Base-by-base conservation (phyloP, 2,797 vertebrate genomes). In the Cynopterus sphinx region DNA sequence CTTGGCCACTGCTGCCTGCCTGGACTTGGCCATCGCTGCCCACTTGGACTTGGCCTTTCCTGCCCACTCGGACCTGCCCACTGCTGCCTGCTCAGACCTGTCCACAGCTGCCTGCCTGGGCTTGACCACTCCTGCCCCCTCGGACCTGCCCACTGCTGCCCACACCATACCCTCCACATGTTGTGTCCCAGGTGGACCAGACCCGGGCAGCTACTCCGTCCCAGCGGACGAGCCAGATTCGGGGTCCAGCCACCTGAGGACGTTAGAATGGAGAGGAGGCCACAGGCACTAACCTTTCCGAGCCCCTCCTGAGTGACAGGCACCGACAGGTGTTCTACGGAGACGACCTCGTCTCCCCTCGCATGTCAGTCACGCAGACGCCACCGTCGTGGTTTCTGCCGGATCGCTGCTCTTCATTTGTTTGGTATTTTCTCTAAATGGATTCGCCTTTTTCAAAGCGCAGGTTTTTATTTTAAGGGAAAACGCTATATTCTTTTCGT, bases 401-500 rank as follows among this genome's bases (percentile, higher is more conserved):
- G 1, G 28, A 33, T 39, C 9, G 7, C 9, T 17, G 9, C 33
- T 65, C 21, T 90, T 92, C 74, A 88, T 63, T 96, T 82, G 75
- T 65, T 91, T 82, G 73, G 43, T 17, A 28, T 71, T 90, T 87
- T 75, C 84, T 84, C 89, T 79, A 91, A 87, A 74, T 77, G 4
- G 41, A 88, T 82, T 92, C 86, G 13, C 28, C 36, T 87, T 95
- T 95, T 68, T 71, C 53, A 88, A 74, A 78, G 63, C 19, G 31
- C 26, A 67, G 28, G 13, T 59, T 87, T 97, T 96, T 85, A 91
- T 93, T 84, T 95, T 82, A 63, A 88, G 78, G 90, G 73, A 36
- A 93, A 96, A 83, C 73, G n/a, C 77, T 70, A 3, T 75, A 90
- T 90, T 92, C 67, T 92, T 93, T 84, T 46, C 77, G 97, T 93